Evolutionary conservation across 2,113 vertebrate genomes (phyloP).

Genomic region (Semicossyphus pulcher): DNA sequence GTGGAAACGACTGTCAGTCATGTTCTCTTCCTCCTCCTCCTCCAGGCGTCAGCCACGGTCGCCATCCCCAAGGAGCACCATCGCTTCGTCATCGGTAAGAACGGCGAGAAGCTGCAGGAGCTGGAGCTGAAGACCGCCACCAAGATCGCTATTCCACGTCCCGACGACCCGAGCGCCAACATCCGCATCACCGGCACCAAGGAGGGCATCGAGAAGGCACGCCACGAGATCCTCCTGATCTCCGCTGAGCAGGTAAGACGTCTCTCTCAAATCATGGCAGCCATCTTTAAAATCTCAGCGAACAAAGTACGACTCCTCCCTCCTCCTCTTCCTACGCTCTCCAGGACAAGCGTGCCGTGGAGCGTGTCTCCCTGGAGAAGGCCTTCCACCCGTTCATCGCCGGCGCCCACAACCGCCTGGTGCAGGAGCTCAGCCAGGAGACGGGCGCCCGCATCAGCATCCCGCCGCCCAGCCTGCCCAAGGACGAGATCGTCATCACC

Average conservation of each 20-base stretch:
- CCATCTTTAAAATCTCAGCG: not conserved
- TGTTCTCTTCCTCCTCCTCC: not conserved
- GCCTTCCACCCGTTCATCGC: conserved; percentile 84
- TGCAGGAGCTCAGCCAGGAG: conserved; percentile 84
- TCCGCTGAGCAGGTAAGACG: conserved; percentile 83
- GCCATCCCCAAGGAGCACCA: conserved; percentile 86
- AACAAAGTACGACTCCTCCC: not conserved
- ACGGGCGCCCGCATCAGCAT: conserved; percentile 84
- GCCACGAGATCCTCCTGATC: conserved; percentile 84
- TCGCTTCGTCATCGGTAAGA: conserved; percentile 85
- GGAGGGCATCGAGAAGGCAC: conserved; percentile 85
- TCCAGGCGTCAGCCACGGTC: conserved; percentile 80
- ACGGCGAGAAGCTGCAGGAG: conserved; percentile 85
- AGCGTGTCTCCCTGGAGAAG: conserved; percentile 84
- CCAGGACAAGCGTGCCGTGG: conserved; percentile 84
- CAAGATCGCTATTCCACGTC: conserved; percentile 83
- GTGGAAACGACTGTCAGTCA: too few relatives aligned
- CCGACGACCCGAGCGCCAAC: conserved; percentile 82
- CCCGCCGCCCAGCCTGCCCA: conserved; percentile 81
- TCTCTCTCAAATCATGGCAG: not conserved
- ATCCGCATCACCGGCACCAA: conserved; percentile 85
- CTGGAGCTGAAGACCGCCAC: conserved; percentile 85
- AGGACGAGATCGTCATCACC: conserved; percentile 86
- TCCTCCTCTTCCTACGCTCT: not conserved
- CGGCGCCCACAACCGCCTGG: conserved; percentile 81